Evolutionary conservation across 2,797 vertebrate species (phyloP), one percentile per base, ranked within the genome.

Genomic region (Syndactyla subalaris): DNA sequence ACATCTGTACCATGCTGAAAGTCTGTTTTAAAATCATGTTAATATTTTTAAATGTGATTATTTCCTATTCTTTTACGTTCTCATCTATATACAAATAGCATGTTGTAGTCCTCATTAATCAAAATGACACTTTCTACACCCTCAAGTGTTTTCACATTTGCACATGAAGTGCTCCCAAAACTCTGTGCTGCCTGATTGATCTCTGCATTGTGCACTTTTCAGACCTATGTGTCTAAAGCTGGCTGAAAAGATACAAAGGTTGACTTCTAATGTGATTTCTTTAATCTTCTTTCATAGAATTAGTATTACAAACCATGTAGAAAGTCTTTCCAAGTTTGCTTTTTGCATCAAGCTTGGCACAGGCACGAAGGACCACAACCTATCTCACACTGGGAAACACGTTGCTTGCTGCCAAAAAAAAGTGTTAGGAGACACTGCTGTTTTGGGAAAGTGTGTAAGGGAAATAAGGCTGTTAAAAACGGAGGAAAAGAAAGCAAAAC

Each of bases 121-220:
- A 96, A 85, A 93, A 58, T 80, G 89, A 85, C 95, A 84, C 75
- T 38, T 92, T 80, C 65, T 93, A 48, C 71, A 95, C 84, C 62
- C 89, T 92, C 41, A 72, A 77, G 68, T 95, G 65, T 94, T 93
- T 52, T 59, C 48, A 32, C 65, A 93, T 94, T 93, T 96, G 85
- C 92, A 92, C 91, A 93, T 89, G 91, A 93, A 94, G 70, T 17
- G 48, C 58, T 91, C 62, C 87, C 66, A 70, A 95, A 95, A 85
- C 62, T 58, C 51, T 38, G 45, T 86, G 68, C 81, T 82, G 90
- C 67, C 58, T 80, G 87, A 94, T 41, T 94, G 93, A 92, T 92
- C 66, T 84, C 74, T 74, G 79, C 58, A 77, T 88, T 95, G 89
- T 94, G 88, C 63, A 21, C 18, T 92, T 91, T 91, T 90, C 89